Evolutionary conservation across 2,888 invertebrate species (phyloP).

Genomic region (Eupithecia inturbata): DNA sequence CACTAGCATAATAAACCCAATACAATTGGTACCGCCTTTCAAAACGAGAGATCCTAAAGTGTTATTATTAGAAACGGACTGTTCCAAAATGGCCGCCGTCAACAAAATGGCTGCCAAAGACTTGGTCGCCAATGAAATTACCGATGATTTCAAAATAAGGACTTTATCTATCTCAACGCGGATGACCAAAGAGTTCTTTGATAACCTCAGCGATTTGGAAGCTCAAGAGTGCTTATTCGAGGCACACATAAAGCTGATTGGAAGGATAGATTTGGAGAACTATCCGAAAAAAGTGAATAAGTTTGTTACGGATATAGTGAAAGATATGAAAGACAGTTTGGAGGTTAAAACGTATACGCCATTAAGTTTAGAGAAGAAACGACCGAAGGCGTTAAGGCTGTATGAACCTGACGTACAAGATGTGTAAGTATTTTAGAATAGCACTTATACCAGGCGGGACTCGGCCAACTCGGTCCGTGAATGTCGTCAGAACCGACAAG

Average conservation of each 20-base stretch:
- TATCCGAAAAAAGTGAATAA: conserved; percentile 85
- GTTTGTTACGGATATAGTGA: conserved; percentile 69
- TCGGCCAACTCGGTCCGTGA: too few relatives aligned
- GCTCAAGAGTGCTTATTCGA: conserved; percentile 79
- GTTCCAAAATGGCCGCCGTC: conserved; percentile 64
- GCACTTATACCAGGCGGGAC: not conserved
- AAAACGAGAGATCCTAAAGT: conserved; percentile 82
- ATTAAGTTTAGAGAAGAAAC: conserved; percentile 85
- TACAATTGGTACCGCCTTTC: conserved; percentile 89
- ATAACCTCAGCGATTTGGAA: conserved; percentile 75
- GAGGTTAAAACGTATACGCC: conserved; percentile 84
- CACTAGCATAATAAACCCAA: conserved; percentile 83
- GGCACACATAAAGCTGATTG: conserved; percentile 82
- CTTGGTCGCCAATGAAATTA: conserved; percentile 79
- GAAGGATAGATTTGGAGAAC: conserved; percentile 82
- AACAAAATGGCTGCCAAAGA: conserved; percentile 83
- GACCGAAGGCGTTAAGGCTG: conserved; percentile 91
- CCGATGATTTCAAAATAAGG: conserved; percentile 87
- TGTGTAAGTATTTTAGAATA: conserved; percentile 86
- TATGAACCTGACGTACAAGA: conserved; percentile 94
- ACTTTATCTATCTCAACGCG: conserved; percentile 82
- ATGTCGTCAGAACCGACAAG: too few relatives aligned
- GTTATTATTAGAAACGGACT: conserved; percentile 83
- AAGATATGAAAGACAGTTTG: conserved; percentile 78
- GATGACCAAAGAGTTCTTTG: conserved; percentile 85